Conservation (phyloP, 2,113 vertebrate genomes). For the Xiphophorus maculatus region DNA sequence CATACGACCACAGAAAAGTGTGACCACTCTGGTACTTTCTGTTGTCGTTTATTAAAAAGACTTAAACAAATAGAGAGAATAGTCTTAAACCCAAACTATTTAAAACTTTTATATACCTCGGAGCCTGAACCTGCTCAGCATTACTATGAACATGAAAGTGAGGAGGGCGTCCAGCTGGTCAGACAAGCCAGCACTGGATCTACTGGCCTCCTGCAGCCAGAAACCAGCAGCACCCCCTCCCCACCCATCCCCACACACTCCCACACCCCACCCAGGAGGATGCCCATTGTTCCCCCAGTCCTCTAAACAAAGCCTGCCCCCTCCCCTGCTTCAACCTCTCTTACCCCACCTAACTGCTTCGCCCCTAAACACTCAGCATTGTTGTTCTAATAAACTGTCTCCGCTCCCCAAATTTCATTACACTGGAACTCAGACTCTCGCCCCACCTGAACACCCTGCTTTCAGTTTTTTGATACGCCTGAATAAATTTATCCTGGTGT, state of each 20-base stretch:
- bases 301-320: conserved; percentile 64
- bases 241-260: conserved; percentile 4
- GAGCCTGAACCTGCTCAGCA: too few species aligned
- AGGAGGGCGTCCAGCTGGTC: conserved; percentile 10
- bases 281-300: conserved; percentile 67
- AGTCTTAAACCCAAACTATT: neutral
- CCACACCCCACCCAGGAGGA: conserved; percentile 62
- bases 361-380: conserved; percentile 57
- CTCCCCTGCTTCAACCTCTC: conserved; percentile 32
- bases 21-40: neutral
- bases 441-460: neutral
- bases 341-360: conserved; percentile 25
- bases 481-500: neutral
- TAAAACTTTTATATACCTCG: too few species aligned
- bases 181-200: conserved; percentile 64
- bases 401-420: conserved; percentile 73
- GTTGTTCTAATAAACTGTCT: conserved; percentile 69
- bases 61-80: neutral
- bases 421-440: conserved; percentile 44
- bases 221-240: conserved; percentile 18
- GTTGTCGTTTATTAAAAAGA: neutral
- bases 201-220: conserved; percentile 67
- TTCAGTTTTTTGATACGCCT: conserved; percentile 10
- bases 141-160: neutral
- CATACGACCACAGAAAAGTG: too few species aligned